Percentiles rank a stretch among this genome's conserved stretches.
Conservation (phyloP, 2,888 invertebrate species). For the Brachycybe producta region DNA sequence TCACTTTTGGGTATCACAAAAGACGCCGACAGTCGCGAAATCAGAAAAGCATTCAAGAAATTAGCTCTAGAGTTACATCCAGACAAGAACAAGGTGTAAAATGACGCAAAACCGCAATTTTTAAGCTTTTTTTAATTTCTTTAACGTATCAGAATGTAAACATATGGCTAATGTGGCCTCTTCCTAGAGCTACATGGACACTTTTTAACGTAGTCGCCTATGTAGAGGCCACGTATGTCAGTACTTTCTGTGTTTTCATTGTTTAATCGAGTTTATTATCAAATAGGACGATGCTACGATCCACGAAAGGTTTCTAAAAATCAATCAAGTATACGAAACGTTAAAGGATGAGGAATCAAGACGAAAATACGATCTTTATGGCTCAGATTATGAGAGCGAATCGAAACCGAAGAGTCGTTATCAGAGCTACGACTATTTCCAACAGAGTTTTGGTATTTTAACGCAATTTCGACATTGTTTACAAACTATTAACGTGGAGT, state of each 20-base stretch:
- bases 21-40: constrained; percentile 53
- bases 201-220: not conserved
- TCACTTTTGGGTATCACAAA: constrained; percentile 51
- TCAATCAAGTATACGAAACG: constrained; percentile 73
- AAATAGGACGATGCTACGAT: constrained; percentile 56
- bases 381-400: constrained; percentile 51
- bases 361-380: constrained; percentile 63
- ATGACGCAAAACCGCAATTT: not conserved
- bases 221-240: not conserved
- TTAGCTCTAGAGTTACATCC: constrained; percentile 59
- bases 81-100: constrained; percentile 45
- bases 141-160: not conserved
- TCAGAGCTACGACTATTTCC: constrained; percentile 68
- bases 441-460: constrained; percentile 54
- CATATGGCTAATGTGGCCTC: no score
- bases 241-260: not conserved
- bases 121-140: not conserved
- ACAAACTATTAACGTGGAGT: not conserved
- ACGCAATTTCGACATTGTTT: not conserved
- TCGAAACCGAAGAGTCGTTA: constrained; percentile 49
- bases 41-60: constrained; percentile 63
- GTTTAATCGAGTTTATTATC: not conserved
- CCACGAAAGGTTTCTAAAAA: constrained; percentile 59
- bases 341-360: constrained; percentile 66
- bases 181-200: not conserved